phyloP scores from a whole-genome alignment of 2,888 invertebrate genomes.

The Stramonita haemastoma region DNA sequence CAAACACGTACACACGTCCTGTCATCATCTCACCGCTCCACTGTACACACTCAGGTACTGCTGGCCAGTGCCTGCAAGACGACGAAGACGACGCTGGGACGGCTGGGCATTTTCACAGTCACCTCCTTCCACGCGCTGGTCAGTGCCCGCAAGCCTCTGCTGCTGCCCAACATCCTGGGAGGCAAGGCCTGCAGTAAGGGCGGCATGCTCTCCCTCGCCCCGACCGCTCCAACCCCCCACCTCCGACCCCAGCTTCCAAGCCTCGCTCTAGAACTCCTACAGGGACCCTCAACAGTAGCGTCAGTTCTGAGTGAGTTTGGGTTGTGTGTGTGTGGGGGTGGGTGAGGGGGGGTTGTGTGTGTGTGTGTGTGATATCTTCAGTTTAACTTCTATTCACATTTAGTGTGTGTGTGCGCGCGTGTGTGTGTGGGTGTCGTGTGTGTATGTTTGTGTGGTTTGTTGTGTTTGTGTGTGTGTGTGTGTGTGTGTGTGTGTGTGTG shows the following conservation, averaged over 20 bases:
- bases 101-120: constrained; percentile 97
- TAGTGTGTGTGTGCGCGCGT: background rate
- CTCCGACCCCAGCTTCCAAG: constrained; percentile 34
- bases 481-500: background rate
- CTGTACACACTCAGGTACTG: constrained; percentile 90
- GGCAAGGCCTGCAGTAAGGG: constrained; percentile 65
- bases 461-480: background rate
- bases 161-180: constrained; percentile 68
- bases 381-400: too few relatives aligned
- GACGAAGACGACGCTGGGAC: constrained; percentile 95
- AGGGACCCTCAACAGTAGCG: constrained; percentile 49
- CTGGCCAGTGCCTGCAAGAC: constrained; percentile 95
- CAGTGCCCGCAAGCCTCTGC: constrained; percentile 91
- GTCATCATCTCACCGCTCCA: constrained; percentile 56
- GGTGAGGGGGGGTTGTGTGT: background rate
- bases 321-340: background rate
- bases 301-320: constrained; percentile 52
- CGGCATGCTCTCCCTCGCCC: constrained; percentile 63
- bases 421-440: too few relatives aligned
- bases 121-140: constrained; percentile 99
- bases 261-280: constrained; percentile 55
- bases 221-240: constrained; percentile 49
- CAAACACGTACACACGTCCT: too few relatives aligned
- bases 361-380: background rate
- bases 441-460: background rate